A percentile compares a stretch with the other conserved stretches of the same genome.
Evolutionary conservation across 2,113 vertebrate genomes (phyloP).

Genomic region (Nicator chloris): DNA sequence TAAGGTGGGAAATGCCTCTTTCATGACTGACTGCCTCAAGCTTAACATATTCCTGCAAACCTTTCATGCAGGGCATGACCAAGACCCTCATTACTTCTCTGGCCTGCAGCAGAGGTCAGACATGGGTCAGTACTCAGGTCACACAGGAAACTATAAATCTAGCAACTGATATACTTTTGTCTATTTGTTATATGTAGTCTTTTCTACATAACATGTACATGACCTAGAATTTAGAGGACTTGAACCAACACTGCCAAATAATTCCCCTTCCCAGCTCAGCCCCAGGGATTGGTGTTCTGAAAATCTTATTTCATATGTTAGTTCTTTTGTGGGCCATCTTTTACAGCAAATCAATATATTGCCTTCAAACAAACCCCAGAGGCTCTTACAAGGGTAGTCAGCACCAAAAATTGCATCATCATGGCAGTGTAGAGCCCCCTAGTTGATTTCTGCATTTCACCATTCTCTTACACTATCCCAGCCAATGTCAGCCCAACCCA

Average conservation of each 20-base stretch:
- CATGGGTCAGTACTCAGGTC: background rate
- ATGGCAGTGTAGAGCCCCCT: background rate
- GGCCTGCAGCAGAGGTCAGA: background rate
- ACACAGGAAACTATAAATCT: slow-evolving; percentile 7
- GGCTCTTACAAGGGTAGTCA: background rate
- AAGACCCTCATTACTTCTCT: background rate
- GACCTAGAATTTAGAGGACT: background rate
- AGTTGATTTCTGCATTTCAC: background rate
- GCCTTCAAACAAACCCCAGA: background rate
- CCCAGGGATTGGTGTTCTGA: background rate
- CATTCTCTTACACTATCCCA: background rate
- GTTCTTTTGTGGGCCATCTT: background rate
- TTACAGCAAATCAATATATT: background rate
- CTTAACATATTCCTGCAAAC: background rate
- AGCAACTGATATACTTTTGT: background rate
- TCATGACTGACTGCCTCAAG: background rate
- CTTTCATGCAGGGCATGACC: background rate
- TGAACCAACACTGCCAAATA: background rate
- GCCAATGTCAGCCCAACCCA: background rate
- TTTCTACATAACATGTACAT: background rate
- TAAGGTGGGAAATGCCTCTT: background rate
- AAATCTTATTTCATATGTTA: background rate
- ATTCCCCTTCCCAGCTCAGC: background rate
- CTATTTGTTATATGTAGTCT: background rate
- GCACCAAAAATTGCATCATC: background rate